These are phyloP conservation scores for Eristalis intricaria DNA, from an alignment of 2,888 invertebrate species.

Conservation along the genomic window DNA sequence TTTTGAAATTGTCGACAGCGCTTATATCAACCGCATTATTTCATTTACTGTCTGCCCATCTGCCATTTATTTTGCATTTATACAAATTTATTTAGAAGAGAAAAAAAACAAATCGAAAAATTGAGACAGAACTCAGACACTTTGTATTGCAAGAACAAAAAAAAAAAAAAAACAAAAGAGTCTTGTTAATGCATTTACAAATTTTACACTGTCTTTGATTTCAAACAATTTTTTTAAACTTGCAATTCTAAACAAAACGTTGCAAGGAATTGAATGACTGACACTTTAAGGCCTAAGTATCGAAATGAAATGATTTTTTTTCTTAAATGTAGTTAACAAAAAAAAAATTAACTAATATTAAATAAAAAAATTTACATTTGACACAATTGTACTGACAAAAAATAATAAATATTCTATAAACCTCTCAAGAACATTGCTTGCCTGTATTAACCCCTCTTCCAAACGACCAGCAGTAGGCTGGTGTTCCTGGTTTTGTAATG, in stretches of 20 bases:
- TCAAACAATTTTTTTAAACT: neutral
- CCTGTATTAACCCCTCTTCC: constrained; percentile 23
- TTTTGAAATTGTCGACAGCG: constrained; percentile 68
- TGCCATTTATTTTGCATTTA: constrained; percentile 40
- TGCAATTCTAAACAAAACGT: constrained; percentile 32
- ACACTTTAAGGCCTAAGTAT: constrained; percentile 78
- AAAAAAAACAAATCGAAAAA: neutral
- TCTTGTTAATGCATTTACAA: constrained; percentile 9
- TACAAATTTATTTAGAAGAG: constrained; percentile 23
- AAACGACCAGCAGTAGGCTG: constrained; percentile 68
- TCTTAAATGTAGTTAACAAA: constrained; percentile 37
- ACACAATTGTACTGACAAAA: constrained; percentile 76
- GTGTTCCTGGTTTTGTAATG: constrained; percentile 61
- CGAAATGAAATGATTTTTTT: constrained; percentile 46
- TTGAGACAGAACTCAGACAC: constrained; percentile 18
- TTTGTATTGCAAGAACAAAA: neutral
- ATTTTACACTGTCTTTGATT: constrained; percentile 19
- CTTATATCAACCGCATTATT: constrained; percentile 32
- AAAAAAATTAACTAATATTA: constrained; percentile 4
- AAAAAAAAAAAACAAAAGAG: neutral
- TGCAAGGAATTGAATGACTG: constrained; percentile 80
- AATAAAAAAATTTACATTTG: constrained; percentile 43
- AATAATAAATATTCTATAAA: constrained; percentile 34
- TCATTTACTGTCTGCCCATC: constrained; percentile 38
- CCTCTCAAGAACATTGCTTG: constrained; percentile 63